Base-by-base conservation (phyloP, 2,888 invertebrate species). In the Mesorhabditis belari region DNA sequence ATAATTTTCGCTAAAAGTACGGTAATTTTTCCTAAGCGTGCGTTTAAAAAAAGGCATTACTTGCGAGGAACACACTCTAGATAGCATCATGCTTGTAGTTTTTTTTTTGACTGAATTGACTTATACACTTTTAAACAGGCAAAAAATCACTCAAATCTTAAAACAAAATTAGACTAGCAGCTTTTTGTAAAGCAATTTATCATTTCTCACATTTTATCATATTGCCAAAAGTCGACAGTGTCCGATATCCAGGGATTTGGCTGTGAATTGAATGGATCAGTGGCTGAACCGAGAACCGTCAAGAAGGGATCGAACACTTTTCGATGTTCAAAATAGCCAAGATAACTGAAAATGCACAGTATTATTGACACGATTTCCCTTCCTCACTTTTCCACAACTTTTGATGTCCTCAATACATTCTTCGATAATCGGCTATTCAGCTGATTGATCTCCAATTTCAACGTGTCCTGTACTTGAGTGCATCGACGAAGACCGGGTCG, bases 191-290 rank as follows among this genome's bases (percentile, higher is more conserved):
- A n/a, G n/a, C n/a, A n/a, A n/a, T n/a, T n/a, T n/a, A n/a, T n/a
- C n/a, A n/a, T n/a, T n/a, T 88, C 87, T 83, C 89, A 79, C 79
- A 77, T 92, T 83, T 77, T 77, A 61, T 98, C 96, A 82, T 90
- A 90, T 77, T 96, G 95, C 98, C 98, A 98, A 82, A 92, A 88
- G 81, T 98, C 96, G 3, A 90, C 88, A 82, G 88, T 92, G 80
- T 98, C 96, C 28, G 90, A 88, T 76, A 92, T 87, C 98, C 98
- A 98, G 0, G 96, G 96, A 85, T 96, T 98, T 49, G 91, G 89
- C 35, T 75, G 78, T 4, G 71, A 69, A 58, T 74, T 74, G 62
- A 78, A 72, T n/a, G 77, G 76, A 61, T 79, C 79, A 17, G 59
- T 62, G 6, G 75, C 62, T 82, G 90, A 88, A 83, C 96, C 96